Percentiles rank a stretch among this genome's conserved stretches.
These are phyloP conservation scores for Lasioglossum baleicum DNA, from an alignment of 1,140 invertebrate species.

Conservation along the genomic window DNA sequence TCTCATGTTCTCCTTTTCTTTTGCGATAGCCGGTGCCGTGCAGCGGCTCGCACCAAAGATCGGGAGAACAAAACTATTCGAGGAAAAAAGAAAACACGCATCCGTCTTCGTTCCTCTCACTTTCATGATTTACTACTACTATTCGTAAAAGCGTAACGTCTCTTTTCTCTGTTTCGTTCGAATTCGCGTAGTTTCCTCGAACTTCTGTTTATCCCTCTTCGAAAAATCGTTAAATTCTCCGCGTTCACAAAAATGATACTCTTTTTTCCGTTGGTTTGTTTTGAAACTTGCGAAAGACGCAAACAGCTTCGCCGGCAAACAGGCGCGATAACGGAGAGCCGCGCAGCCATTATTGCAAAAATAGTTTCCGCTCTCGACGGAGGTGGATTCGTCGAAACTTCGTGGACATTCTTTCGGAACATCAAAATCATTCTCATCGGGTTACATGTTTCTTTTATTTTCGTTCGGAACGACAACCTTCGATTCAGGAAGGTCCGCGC, in stretches of 20 bases:
- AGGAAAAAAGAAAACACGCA: slow-evolving; percentile 10
- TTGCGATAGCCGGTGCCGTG: not conserved
- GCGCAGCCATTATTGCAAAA: not conserved
- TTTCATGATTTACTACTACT: slow-evolving; percentile 4
- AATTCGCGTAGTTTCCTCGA: not conserved
- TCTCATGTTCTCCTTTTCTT: slow-evolving; percentile 12
- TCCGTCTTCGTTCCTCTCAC: slow-evolving; percentile 15
- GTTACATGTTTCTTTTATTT: no score
- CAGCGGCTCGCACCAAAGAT: not conserved
- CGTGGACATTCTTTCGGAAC: not conserved
- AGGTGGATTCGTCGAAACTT: not conserved
- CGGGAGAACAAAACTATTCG: slow-evolving; percentile 11
- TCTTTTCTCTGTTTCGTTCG: not conserved
- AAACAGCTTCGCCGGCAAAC: not conserved
- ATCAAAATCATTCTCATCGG: not conserved
- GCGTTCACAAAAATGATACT: not conserved
- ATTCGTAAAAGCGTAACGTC: not conserved
- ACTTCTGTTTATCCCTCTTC: not conserved
- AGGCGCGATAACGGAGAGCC: not conserved
- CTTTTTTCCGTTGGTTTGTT: not conserved
- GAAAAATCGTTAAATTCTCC: not conserved
- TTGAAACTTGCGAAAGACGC: not conserved
- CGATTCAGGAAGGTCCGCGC: not conserved
- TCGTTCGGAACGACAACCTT: not conserved
- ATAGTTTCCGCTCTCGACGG: slow-evolving; percentile 36